Evolutionary conservation across 30 jellyfish, hydroid and myxozoan species (phyloP).

Genomic region (Cassiopea xamachana): DNA sequence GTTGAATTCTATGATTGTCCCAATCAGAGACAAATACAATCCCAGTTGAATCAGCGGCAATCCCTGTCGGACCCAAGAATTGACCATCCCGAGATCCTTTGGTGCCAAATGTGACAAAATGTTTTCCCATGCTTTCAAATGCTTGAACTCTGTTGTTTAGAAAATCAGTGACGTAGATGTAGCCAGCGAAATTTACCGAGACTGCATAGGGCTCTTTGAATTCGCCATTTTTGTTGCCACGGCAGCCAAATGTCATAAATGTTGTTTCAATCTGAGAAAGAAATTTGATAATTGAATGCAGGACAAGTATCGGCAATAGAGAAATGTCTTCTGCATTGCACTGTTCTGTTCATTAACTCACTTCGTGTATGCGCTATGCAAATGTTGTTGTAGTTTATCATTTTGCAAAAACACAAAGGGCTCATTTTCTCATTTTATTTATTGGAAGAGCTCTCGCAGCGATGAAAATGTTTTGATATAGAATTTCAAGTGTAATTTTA

Average conservation of each 20-base stretch:
- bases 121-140: slow-evolving; percentile 81
- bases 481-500: too few relatives aligned
- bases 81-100: slow-evolving; percentile 94
- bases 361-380: too few relatives aligned
- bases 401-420: too few relatives aligned
- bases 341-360: too few relatives aligned
- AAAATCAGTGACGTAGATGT: slow-evolving; percentile 89
- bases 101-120: slow-evolving; percentile 80
- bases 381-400: too few relatives aligned
- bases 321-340: too few relatives aligned
- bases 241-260: slow-evolving; percentile 79
- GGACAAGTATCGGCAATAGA: too few relatives aligned
- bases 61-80: slow-evolving; percentile 94
- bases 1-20: slow-evolving; percentile 96
- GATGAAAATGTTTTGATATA: too few relatives aligned
- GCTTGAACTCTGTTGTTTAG: slow-evolving; percentile 92
- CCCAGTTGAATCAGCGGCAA: slow-evolving; percentile 91
- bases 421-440: too few relatives aligned
- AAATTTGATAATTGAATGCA: background rate
- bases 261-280: slow-evolving; percentile 64
- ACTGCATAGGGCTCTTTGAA: slow-evolving; percentile 93
- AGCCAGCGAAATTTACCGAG: slow-evolving; percentile 79
- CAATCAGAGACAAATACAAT: slow-evolving; percentile 87
- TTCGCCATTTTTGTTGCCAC: slow-evolving; percentile 83
- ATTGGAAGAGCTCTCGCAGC: too few relatives aligned